phyloP scores from a whole-genome alignment of 2,797 vertebrate species.

The Takifugu rubripes region DNA sequence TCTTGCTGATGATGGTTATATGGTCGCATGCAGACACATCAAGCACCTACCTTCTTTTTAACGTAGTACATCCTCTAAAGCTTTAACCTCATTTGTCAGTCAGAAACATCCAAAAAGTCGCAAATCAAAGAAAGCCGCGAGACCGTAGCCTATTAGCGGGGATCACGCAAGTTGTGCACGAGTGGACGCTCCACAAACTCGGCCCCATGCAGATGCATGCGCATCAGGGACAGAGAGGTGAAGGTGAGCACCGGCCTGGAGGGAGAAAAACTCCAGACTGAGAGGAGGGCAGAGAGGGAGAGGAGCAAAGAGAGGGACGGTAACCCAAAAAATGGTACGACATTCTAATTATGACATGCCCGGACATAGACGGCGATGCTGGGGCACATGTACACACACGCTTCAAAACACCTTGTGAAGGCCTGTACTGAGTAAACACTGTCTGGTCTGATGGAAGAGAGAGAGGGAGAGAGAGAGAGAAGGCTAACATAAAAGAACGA shows the following conservation, averaged over 20 bases:
- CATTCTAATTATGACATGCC: conserved; percentile 80
- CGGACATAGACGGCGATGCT: conserved; percentile 74
- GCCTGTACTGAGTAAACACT: conserved; percentile 69
- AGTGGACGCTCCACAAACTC: conserved; percentile 38
- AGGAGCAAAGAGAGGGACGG: conserved; percentile 65
- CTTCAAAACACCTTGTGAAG: conserved; percentile 70
- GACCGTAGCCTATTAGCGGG: conserved; percentile 46
- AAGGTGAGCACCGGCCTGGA: conserved; percentile 56
- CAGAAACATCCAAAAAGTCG: conserved; percentile 52
- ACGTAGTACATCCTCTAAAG: conserved; percentile 74
- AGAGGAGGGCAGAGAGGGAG: conserved; percentile 51
- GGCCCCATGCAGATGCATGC: conserved; percentile 25
- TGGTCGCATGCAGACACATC: conserved; percentile 1
- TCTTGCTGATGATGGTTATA: neutral
- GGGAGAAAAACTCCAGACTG: conserved; percentile 51
- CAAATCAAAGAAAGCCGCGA: conserved; percentile 34
- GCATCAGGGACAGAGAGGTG: conserved; percentile 36
- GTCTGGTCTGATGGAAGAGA: conserved; percentile 55
- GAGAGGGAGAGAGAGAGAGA: conserved; percentile 8
- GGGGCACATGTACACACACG: conserved; percentile 74
- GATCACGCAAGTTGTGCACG: conserved; percentile 52
- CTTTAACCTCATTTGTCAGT: conserved; percentile 52
- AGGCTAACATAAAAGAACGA: conserved; percentile 36
- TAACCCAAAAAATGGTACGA: conserved; percentile 71
- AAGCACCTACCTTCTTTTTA: conserved; percentile 69